Conservation (phyloP, 2,113 vertebrate genomes). For the Cisticola juncidis region DNA sequence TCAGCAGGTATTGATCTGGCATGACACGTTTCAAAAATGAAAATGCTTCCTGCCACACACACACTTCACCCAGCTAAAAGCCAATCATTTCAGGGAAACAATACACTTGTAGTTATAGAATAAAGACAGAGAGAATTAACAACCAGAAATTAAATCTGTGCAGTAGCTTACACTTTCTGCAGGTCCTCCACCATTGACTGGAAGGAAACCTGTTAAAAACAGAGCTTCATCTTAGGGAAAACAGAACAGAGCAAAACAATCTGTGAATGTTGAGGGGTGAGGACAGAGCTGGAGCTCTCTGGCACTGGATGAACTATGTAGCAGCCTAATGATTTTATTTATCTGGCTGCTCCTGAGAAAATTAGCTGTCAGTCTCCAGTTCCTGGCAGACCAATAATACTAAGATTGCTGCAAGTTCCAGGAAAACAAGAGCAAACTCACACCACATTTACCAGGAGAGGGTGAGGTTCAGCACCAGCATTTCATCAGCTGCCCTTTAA, state of each 20-base stretch:
- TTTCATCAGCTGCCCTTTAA: not conserved
- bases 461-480: not conserved
- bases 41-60: not conserved
- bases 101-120: not conserved
- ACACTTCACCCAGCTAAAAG: not conserved
- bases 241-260: not conserved
- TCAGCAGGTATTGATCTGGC: not conserved
- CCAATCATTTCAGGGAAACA: not conserved
- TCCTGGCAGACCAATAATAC: not conserved
- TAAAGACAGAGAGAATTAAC: not conserved
- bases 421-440: not conserved
- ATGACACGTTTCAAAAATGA: not conserved
- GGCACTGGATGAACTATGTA: not conserved
- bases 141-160: not conserved
- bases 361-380: not conserved
- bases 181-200: constrained; percentile 84
- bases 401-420: not conserved
- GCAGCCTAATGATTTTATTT: not conserved
- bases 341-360: not conserved
- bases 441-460: not conserved
- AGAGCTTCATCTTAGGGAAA: not conserved
- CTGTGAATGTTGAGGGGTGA: not conserved
- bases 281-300: not conserved
- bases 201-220: constrained; percentile 79
- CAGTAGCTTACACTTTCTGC: constrained; percentile 85